Evolutionary conservation across 2,888 invertebrate genomes (phyloP), one percentile per base, ranked within the genome.

Genomic region (Drosophila monieri): DNA sequence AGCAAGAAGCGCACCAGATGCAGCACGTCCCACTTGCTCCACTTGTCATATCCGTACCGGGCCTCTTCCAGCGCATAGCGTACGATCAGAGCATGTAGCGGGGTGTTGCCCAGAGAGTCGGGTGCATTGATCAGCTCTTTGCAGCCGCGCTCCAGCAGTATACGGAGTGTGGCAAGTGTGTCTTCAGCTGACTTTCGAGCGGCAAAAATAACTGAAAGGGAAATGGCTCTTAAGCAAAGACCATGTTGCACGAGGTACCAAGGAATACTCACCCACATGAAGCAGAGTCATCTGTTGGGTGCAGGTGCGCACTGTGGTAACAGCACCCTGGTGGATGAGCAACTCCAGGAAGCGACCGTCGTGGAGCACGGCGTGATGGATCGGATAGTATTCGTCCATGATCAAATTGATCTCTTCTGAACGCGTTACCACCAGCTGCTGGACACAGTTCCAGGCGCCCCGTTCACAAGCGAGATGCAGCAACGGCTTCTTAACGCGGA

Each of bases 351-450:
- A 95, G 81, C 94, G 93, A 49, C 94, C 93, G 74, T 95, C 95
- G 89, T 95, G 95, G 25, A 95, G 92, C 15, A 95, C 95, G 12
- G 95, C 94, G 86, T 95, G 94, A 90, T 95, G 95, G 64, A 96
- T 94, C n/a, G 96, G 95, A 89, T 94, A 95, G 89, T 95, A 95
- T 91, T 95, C 95, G 85, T 95, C 95, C 89, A 94, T 94, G 61
- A 95, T 93, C 69, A 94, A 93, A 90, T 95, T 94, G 48, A 95
- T 94, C 90, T 95, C 95, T 76, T 95, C 94, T 37, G 94, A 93
- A 41, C 95, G 88, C 74, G 94, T 94, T 2, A 93, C 92, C 8
- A 95, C 91, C 66, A 95, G 90, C 84, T 94, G 94, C 84, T 94
- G 94, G 2, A 95, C 94, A 90, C 95, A 95, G 74, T 94, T 93